Percentiles rank a stretch among this genome's conserved stretches.
Evolutionary conservation across 2,113 vertebrate genomes (phyloP).

Genomic region (Oncorhynchus clarkii): DNA sequence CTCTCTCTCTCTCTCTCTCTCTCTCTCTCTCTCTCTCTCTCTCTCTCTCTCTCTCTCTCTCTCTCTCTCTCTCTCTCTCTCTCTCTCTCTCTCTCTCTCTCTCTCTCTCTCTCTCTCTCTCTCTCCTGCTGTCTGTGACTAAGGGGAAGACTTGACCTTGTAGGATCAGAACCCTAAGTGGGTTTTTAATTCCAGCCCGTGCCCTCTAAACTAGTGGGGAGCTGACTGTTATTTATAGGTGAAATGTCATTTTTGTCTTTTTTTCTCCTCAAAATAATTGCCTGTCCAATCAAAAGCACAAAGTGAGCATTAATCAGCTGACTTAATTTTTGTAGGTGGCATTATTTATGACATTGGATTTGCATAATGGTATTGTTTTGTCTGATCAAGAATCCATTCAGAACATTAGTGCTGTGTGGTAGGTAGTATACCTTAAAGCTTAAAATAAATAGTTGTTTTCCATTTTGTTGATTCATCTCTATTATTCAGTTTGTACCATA

Average conservation of each 20-base stretch:
- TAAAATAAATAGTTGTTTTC: not conserved
- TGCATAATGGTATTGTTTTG: not conserved
- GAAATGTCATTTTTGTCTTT: constrained; percentile 41
- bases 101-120: constrained; percentile 27
- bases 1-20: constrained; percentile 27
- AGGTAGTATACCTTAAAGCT: not conserved
- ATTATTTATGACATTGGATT: constrained; percentile 23
- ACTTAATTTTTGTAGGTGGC: constrained; percentile 17
- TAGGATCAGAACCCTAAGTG: constrained; percentile 51
- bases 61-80: constrained; percentile 29
- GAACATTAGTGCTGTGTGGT: not conserved
- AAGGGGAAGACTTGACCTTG: constrained; percentile 52
- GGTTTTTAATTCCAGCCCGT: constrained; percentile 42
- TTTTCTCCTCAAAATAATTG: constrained; percentile 23
- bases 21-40: too few species aligned
- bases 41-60: constrained; percentile 27
- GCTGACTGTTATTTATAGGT: constrained; percentile 38
- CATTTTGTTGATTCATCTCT: not conserved
- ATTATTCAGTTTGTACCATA: not conserved
- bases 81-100: too few species aligned
- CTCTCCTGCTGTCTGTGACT: constrained; percentile 45
- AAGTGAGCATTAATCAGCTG: constrained; percentile 16
- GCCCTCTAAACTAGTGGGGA: constrained; percentile 29
- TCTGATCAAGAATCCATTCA: not conserved
- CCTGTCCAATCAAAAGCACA: not conserved